Base-by-base conservation (phyloP, 2,888 invertebrate genomes). In the Scrobipalpa atriplicella region DNA sequence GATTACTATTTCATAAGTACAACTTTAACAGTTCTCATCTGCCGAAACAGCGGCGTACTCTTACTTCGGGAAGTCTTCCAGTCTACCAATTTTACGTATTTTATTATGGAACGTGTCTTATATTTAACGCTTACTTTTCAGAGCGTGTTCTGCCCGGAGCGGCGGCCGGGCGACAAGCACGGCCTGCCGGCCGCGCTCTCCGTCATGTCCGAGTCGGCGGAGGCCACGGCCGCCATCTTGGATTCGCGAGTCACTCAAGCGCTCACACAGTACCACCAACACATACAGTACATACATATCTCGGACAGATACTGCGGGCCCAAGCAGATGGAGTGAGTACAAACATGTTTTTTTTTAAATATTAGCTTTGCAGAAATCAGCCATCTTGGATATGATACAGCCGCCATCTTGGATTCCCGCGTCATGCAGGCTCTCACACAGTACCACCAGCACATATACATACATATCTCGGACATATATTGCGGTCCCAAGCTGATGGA, bases 391-490 rank as follows among this genome's bases (percentile, higher is more conserved):
- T 29, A 5, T n/a, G 29, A 29, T 29, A 94, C 98, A 61, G 93
- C 95, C 67, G 95, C 96, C 69, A 93, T 99, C 77, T 92, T 99
- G 74, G 99, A 99, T 93, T 94, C 96, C 68, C 95, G 97, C 82
- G 94, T 97, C 69, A 91, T 94, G 56, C 94, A 96, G 70, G 95
- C 96, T 67, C 93, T 98, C 68, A 93, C 94, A 72, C 98, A 96
- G 90, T 98, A 96, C 92, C 95, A 96, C 75, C 94, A 95, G 68
- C 93, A 95, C 83, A 95, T 99, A 78, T 99, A 96, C 89, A 96
- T 99, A 86, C 99, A 99, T 92, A 95, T 99, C 80, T 99, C 99
- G 66, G 99, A 99, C 92, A 97, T 99, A 83, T 99, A 96, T 92
- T 96, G 97, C 74, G 99, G 99, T 47, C 95, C 95, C 38, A 97